Base-by-base conservation (phyloP, 2,888 invertebrate species). In the Nomada goodeniana region DNA sequence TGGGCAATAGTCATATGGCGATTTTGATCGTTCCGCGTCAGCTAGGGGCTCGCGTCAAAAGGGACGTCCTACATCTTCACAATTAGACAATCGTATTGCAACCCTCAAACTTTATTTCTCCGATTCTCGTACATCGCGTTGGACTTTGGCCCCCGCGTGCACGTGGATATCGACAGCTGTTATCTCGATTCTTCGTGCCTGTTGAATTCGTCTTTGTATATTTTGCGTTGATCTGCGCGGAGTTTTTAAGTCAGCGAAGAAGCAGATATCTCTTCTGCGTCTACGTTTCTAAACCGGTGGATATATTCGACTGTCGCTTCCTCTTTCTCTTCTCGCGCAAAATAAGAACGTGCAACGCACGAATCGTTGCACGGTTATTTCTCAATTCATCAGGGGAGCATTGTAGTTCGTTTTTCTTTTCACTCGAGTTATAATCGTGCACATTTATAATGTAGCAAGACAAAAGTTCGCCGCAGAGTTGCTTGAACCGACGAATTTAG, bases 1-100 rank as follows among this genome's bases (percentile, higher is more conserved):
- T 87, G 86, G 74, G 85, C 87, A 87, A 89, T 86, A 26, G 76
- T 80, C 78, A 64, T 80, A 70, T 82, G 76, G 70, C 73, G 80
- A 83, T 85, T 80, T 86, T 86, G 83, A 82, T 85, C 75, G 84
- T 15, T 55, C 75, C 60, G 78, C 83, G 81, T 86, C 83, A 83
- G 70, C 72, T 52, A 18, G 42, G 36, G 15, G 50, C 26, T 26
- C 20, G 65, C 18, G 44, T 63, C 44, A 74, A 84, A 84, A 80
- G 68, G 83, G 83, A 81, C 77, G 85, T 78, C 76, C 69, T 59
- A 76, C 65, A 72, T 85, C 80, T 67, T 57, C 59, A 9, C 20
- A 18, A 42, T 84, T 80, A 59, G 74, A 57, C 60, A 81, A 80
- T 57, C 60, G 9, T n/a, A 29, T 11, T 11, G 52, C 9, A 47